phyloP scores from a whole-genome alignment of 2,113 vertebrate species.

The Sapajus apella region DNA sequence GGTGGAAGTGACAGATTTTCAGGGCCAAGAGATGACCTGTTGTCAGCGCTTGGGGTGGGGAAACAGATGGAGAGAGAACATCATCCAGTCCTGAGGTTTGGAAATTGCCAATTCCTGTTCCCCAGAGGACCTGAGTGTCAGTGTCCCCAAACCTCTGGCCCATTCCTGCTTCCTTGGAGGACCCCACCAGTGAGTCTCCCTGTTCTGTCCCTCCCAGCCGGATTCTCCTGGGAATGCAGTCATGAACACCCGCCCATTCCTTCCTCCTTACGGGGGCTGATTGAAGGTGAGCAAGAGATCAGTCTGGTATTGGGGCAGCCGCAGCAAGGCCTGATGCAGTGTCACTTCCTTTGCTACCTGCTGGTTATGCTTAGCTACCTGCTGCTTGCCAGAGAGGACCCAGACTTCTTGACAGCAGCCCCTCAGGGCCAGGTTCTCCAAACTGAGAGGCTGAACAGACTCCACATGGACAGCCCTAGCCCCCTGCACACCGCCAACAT shows the following conservation, averaged over 20 bases:
- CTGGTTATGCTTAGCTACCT: constrained; percentile 91
- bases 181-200: neutral
- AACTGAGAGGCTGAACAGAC: constrained; percentile 74
- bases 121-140: neutral
- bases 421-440: constrained; percentile 82
- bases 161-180: neutral
- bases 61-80: constrained; percentile 41
- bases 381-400: constrained; percentile 87
- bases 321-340: constrained; percentile 87
- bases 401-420: constrained; percentile 88
- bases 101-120: neutral
- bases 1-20: constrained; percentile 65
- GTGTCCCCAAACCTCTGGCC: neutral
- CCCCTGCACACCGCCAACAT: constrained; percentile 73
- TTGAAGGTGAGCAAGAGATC: constrained; percentile 93
- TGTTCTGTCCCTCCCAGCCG: neutral
- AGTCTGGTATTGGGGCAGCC: constrained; percentile 90
- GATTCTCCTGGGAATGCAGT: neutral
- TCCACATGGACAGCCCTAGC: constrained; percentile 73
- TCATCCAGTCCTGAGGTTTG: neutral
- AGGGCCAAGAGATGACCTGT: constrained; percentile 58
- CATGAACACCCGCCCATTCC: neutral
- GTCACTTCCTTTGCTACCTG: constrained; percentile 88
- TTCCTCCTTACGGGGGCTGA: constrained; percentile 86
- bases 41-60: constrained; percentile 55